Percentiles rank a stretch among this genome's conserved stretches.
phyloP scores from a whole-genome alignment of 2,888 invertebrate species.

The Melinaea marsaeus region DNA sequence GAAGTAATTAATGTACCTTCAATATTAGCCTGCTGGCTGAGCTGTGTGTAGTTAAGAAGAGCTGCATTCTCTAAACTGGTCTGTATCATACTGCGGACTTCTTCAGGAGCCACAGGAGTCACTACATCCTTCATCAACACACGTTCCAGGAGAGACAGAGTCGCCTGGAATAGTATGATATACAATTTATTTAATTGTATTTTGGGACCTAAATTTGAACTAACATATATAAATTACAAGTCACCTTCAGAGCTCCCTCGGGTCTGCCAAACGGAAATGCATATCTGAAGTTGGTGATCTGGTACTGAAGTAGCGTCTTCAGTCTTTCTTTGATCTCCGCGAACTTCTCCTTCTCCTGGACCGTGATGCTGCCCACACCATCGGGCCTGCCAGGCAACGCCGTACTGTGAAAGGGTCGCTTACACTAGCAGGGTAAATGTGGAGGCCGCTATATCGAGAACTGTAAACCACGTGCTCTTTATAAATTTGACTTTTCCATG shows the following conservation, averaged over 20 bases:
- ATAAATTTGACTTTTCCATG: neutral
- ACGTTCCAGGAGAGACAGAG: conserved; percentile 95
- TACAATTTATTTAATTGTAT: neutral
- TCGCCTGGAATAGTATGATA: conserved; percentile 77
- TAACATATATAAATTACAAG: neutral
- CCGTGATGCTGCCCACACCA: conserved; percentile 98
- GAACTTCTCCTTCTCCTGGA: conserved; percentile 98
- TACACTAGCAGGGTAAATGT: conserved; percentile 71
- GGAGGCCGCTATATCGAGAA: conserved; percentile 20
- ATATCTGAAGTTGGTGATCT: conserved; percentile 99
- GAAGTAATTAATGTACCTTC: conserved; percentile 82
- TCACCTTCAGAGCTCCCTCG: conserved; percentile 94
- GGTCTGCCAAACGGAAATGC: conserved; percentile 99
- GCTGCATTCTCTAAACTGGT: conserved; percentile 99
- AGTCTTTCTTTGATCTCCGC: conserved; percentile 98
- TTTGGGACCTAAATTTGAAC: neutral
- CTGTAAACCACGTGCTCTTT: neutral
- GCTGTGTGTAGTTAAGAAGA: conserved; percentile 95
- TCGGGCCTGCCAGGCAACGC: conserved; percentile 90
- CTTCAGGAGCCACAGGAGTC: conserved; percentile 96
- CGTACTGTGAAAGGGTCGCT: conserved; percentile 76
- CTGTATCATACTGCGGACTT: conserved; percentile 96
- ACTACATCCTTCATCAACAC: conserved; percentile 99
- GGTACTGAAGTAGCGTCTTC: conserved; percentile 94
- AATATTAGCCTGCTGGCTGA: conserved; percentile 97